These are phyloP conservation scores for Piprites chloris DNA, from an alignment of 2,113 vertebrate genomes.

Conservation along the genomic window DNA sequence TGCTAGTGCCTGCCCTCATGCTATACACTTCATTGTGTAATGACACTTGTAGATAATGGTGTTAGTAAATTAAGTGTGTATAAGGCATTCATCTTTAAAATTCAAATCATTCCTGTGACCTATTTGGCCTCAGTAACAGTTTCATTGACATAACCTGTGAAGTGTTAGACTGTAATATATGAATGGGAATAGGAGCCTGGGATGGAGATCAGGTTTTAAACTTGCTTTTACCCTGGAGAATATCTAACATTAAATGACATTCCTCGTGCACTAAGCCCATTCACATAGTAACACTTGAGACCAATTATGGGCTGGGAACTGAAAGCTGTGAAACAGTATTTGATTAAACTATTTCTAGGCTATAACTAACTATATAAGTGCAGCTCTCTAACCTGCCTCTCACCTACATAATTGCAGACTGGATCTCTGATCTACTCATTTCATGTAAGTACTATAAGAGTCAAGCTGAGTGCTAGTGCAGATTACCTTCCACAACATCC, in stretches of 20 bases:
- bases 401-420: not conserved
- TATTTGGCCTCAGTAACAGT: not conserved
- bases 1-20: not conserved
- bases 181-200: not conserved
- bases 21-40: not conserved
- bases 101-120: not conserved
- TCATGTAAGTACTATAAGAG: not conserved
- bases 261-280: not conserved
- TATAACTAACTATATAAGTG: not conserved
- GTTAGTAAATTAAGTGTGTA: not conserved
- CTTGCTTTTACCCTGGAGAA: not conserved
- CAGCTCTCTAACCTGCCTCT: not conserved
- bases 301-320: not conserved
- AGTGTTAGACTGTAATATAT: not conserved
- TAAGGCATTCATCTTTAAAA: not conserved
- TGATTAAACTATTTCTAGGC: not conserved
- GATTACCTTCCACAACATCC: not conserved
- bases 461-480: not conserved
- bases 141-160: not conserved
- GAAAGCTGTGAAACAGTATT: conserved; percentile 38
- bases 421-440: not conserved
- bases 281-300: conserved; percentile 4
- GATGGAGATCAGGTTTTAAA: not conserved
- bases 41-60: not conserved
- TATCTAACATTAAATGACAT: not conserved